phyloP scores from a whole-genome alignment of 2,113 vertebrate genomes.

The Corythaixoides concolor region DNA sequence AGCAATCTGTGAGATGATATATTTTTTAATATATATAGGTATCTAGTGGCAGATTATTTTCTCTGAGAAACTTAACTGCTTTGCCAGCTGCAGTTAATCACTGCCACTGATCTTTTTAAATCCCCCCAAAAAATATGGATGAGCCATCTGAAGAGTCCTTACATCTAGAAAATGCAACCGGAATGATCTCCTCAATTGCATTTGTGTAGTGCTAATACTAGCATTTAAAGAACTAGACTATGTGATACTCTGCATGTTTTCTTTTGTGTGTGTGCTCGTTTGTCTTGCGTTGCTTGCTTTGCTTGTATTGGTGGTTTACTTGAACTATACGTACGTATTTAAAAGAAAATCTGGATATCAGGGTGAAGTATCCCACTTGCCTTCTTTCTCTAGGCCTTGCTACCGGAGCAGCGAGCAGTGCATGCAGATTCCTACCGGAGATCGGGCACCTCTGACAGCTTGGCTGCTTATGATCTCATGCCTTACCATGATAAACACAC shows the following conservation, averaged over 20 bases:
- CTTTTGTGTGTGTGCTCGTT: background rate
- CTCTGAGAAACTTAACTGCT: background rate
- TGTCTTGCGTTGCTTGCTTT: slow-evolving; percentile 36
- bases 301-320: background rate
- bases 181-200: background rate
- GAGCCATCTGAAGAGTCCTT: background rate
- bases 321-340: background rate
- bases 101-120: background rate
- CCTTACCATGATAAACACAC: slow-evolving; percentile 63
- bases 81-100: background rate
- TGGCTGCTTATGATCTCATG: slow-evolving; percentile 72
- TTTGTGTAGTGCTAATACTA: background rate
- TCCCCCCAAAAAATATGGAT: accelerated
- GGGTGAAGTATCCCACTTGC: slow-evolving; percentile 89
- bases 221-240: background rate
- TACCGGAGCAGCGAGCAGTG: slow-evolving; percentile 87
- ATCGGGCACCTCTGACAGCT: slow-evolving; percentile 88
- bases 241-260: background rate
- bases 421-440: slow-evolving; percentile 90
- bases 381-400: slow-evolving; percentile 88
- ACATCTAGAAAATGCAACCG: background rate
- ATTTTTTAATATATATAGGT: too few relatives aligned
- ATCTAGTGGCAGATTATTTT: background rate
- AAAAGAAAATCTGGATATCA: slow-evolving; percentile 23
- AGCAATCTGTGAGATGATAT: background rate